Evolutionary conservation across 2,797 vertebrate species (phyloP).

Genomic region (Chaenodraco wilsoni): DNA sequence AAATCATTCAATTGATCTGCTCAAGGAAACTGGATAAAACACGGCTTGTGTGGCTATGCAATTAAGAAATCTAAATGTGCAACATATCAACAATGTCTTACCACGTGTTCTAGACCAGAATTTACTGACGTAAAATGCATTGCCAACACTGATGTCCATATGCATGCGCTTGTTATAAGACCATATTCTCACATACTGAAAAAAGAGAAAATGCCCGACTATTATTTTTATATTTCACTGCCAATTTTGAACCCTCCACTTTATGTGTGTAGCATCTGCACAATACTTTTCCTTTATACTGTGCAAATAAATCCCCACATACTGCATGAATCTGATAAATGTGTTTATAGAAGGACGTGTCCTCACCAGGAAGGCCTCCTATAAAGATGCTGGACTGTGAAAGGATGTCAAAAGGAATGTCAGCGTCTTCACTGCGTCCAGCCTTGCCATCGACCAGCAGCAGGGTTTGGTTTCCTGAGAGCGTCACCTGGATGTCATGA

Average conservation of each 20-base stretch:
- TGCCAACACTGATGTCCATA: neutral
- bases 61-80: neutral
- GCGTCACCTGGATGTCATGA: constrained; percentile 85
- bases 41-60: neutral
- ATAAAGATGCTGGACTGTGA: constrained; percentile 87
- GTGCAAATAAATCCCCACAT: neutral
- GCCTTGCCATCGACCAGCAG: constrained; percentile 86
- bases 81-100: neutral
- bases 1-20: neutral
- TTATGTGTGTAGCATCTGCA: neutral
- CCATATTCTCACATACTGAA: neutral
- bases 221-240: neutral
- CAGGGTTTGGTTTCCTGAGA: constrained; percentile 81
- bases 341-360: neutral
- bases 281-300: neutral
- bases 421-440: constrained; percentile 81
- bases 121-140: neutral
- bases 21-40: neutral
- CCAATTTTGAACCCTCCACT: neutral
- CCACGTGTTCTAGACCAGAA: neutral
- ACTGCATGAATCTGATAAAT: neutral
- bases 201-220: neutral
- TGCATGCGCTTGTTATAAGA: neutral
- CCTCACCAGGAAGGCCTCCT: constrained; percentile 93
- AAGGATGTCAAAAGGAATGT: constrained; percentile 80